A percentile compares a stretch with the other conserved stretches of the same genome.
Conservation (phyloP, 2,888 invertebrate species). For the Acronicta psi region DNA sequence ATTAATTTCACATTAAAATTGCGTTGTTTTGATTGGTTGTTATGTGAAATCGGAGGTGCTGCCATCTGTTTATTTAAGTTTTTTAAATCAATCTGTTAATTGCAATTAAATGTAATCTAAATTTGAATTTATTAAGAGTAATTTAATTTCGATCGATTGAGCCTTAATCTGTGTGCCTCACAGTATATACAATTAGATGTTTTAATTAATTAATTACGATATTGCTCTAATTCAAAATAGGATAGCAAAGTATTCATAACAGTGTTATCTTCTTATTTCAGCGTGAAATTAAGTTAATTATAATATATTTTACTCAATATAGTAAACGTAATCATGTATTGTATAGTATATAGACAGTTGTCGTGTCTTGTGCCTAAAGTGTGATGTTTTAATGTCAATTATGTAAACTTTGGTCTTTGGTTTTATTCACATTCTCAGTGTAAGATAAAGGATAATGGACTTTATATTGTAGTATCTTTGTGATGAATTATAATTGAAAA, state of each 20-base stretch:
- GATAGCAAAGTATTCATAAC: conserved; percentile 35
- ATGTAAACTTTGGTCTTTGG: conserved; percentile 49
- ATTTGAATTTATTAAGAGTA: conserved; percentile 11
- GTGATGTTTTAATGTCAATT: conserved; percentile 48
- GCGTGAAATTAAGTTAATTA: conserved; percentile 25
- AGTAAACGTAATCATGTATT: conserved; percentile 27
- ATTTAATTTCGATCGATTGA: conserved; percentile 28
- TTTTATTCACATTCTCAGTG: conserved; percentile 25
- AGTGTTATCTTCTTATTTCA: conserved; percentile 14
- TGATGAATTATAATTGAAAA: too few species aligned
- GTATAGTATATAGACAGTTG: conserved; percentile 13
- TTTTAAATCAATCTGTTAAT: neutral
- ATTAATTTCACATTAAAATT: neutral
- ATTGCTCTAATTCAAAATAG: conserved; percentile 47
- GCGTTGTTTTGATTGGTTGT: neutral
- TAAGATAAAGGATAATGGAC: conserved; percentile 45
- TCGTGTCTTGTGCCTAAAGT: conserved; percentile 18
- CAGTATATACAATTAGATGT: conserved; percentile 2
- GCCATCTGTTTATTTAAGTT: neutral
- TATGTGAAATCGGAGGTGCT: neutral
- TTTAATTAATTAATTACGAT: conserved; percentile 9
- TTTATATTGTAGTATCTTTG: neutral
- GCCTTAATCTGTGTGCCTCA: conserved; percentile 10
- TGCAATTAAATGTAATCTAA: too few species aligned
- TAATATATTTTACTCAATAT: conserved; percentile 11